phyloP scores from a whole-genome alignment of 2,888 invertebrate genomes.

The Antitype chi region DNA sequence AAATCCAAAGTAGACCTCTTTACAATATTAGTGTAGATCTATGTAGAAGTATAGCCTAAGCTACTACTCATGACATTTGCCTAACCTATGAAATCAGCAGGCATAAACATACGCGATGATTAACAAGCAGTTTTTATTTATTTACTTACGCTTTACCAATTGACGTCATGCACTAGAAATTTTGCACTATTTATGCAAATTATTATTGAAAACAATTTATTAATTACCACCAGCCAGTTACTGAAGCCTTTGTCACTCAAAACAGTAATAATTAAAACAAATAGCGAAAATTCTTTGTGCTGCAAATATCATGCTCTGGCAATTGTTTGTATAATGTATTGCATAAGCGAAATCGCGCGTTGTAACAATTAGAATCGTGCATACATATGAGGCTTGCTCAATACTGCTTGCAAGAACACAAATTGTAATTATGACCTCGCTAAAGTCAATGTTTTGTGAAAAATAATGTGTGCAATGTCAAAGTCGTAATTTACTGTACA shows the following conservation, averaged over 20 bases:
- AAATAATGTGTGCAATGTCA: conserved; percentile 59
- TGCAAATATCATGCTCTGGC: conserved; percentile 27
- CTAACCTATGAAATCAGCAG: conserved; percentile 33
- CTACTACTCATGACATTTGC: conserved; percentile 16
- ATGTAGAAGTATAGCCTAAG: too few relatives aligned
- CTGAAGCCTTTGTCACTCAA: conserved; percentile 23
- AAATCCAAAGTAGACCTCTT: too few relatives aligned
- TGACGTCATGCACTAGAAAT: conserved; percentile 53
- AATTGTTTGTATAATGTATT: conserved; percentile 29
- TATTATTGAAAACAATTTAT: conserved; percentile 35
- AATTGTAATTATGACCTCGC: conserved; percentile 44
- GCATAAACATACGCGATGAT: background rate
- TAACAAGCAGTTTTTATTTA: conserved; percentile 17
- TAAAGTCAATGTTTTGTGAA: conserved; percentile 51
- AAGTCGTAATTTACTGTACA: conserved; percentile 43
- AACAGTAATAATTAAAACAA: conserved; percentile 18
- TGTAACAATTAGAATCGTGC: conserved; percentile 39
- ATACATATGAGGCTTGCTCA: conserved; percentile 44
- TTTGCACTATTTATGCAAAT: conserved; percentile 42
- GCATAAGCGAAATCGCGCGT: conserved; percentile 27
- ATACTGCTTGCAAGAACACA: conserved; percentile 32
- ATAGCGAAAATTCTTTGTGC: conserved; percentile 22
- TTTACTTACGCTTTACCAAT: conserved; percentile 27
- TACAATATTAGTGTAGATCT: too few relatives aligned
- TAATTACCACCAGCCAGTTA: background rate